These are phyloP conservation scores for Sylvilagus bachmani DNA, from an alignment of 2,113 vertebrate genomes.

Conservation along the genomic window DNA sequence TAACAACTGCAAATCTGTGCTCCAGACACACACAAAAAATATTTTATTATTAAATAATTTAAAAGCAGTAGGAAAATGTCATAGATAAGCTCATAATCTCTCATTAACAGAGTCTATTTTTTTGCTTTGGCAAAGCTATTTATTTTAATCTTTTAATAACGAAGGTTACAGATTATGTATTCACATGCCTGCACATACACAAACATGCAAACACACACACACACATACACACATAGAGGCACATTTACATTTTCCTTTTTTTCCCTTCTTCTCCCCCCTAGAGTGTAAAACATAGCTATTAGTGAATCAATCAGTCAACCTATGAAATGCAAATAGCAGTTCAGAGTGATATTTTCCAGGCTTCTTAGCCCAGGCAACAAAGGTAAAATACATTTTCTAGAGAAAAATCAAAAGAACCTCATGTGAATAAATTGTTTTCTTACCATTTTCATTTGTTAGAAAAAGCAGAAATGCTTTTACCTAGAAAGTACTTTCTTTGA, in stretches of 20 bases:
- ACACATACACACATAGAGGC: neutral
- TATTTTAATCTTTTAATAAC: conserved; percentile 34
- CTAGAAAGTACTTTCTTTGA: conserved; percentile 67
- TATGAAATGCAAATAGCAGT: conserved; percentile 64
- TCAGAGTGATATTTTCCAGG: conserved; percentile 37
- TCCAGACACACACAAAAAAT: neutral
- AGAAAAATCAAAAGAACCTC: conserved; percentile 64
- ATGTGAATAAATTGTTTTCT: conserved; percentile 73
- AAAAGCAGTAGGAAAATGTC: conserved; percentile 20
- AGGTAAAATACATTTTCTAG: conserved; percentile 65
- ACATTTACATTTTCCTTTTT: neutral
- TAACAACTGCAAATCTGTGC: neutral
- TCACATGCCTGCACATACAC: fast-evolving
- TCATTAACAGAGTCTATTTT: neutral
- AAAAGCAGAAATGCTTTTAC: conserved; percentile 56
- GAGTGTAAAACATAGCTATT: conserved; percentile 50
- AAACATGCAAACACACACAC: fast-evolving
- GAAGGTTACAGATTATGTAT: neutral
- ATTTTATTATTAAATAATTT: conserved; percentile 52
- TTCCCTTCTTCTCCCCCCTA: neutral
- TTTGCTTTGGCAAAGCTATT: conserved; percentile 35
- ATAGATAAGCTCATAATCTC: conserved; percentile 22
- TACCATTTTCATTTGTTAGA: conserved; percentile 54
- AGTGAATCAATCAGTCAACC: conserved; percentile 57
- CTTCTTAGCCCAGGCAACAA: conserved; percentile 20